These are phyloP conservation scores for Montifringilla adamsi DNA, from an alignment of 2,113 vertebrate species.

Conservation along the genomic window DNA sequence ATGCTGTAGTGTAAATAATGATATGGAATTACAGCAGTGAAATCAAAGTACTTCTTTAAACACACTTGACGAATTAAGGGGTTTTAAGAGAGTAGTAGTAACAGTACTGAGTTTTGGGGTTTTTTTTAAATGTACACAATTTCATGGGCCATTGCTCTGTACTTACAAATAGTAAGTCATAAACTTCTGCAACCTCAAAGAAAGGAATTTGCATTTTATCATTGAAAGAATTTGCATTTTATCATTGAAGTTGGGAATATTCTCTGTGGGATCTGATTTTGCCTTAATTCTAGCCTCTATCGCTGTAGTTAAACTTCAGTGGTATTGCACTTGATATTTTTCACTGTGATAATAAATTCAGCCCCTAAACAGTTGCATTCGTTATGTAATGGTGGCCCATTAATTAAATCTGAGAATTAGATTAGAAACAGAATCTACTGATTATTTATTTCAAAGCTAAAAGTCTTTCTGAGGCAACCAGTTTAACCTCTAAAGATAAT, in stretches of 20 bases:
- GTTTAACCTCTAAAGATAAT: neutral
- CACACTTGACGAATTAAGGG: neutral
- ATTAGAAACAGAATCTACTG: neutral
- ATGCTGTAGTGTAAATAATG: neutral
- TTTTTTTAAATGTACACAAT: neutral
- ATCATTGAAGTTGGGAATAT: neutral
- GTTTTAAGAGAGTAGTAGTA: neutral
- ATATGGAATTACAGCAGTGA: neutral
- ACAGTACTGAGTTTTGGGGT: neutral
- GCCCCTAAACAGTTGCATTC: neutral
- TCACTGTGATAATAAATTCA: neutral
- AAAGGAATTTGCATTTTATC: neutral
- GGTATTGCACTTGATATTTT: neutral
- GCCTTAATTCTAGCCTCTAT: neutral
- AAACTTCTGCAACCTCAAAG: neutral
- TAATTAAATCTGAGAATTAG: neutral
- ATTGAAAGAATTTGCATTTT: neutral
- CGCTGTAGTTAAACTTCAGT: neutral
- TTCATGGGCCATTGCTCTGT: neutral
- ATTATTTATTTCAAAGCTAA: neutral
- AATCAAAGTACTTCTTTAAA: neutral
- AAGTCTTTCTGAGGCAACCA: neutral
- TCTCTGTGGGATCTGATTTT: neutral
- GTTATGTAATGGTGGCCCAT: neutral
- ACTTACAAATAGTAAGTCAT: neutral